Base-by-base conservation (phyloP, 1,140 invertebrate species). In the Plutomurus gul region DNA sequence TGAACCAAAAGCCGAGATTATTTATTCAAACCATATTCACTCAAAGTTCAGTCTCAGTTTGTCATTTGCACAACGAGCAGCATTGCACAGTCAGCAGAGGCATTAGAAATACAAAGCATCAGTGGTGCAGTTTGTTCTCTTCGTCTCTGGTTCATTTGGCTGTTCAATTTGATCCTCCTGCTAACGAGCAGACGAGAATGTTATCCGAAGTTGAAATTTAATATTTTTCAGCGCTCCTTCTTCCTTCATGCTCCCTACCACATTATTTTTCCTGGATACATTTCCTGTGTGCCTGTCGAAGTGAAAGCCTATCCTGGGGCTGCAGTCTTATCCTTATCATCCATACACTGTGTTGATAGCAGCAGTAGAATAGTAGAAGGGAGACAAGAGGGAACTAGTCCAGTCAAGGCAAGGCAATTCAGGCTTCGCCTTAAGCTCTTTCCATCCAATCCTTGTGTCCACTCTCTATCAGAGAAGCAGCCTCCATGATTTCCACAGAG, bases 11-110 rank as follows among this genome's bases (percentile, higher is more conserved):
- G 56, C 27, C 25, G 56, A 65, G 56, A 65, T 27, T 65, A 27
- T 56, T 11, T 65, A 33, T 36, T 18, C 16, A 27, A 36, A 65
- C 30, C 56, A 65, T 16, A 65, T 65, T 65, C 56, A 65, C 56
- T 27, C 18, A 65, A 65, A 65, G 30, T 65, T 65, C 56, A 65
- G 56, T 65, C 56, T 65, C 56, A 65, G 27, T 65, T 30, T 65
- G 56, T 65, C 56, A 65, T 30, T 65, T 30, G 36, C 3, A 33
- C 25, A 30, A 30, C 25, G 13, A 65, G 27, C 25, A 65, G 27
- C 10, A 8, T 47, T 10, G 43, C 10, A 49, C 10, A 33, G 56
- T n/a, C 0, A 60, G 27, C 39, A 4, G 11, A 30, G 8, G 22
- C 51, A 11, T 25, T 56, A 30, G 22, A 30, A 30, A 30, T 56